These are phyloP conservation scores for Paratilapia polleni DNA, from an alignment of 2,113 vertebrate species.

Conservation along the genomic window DNA sequence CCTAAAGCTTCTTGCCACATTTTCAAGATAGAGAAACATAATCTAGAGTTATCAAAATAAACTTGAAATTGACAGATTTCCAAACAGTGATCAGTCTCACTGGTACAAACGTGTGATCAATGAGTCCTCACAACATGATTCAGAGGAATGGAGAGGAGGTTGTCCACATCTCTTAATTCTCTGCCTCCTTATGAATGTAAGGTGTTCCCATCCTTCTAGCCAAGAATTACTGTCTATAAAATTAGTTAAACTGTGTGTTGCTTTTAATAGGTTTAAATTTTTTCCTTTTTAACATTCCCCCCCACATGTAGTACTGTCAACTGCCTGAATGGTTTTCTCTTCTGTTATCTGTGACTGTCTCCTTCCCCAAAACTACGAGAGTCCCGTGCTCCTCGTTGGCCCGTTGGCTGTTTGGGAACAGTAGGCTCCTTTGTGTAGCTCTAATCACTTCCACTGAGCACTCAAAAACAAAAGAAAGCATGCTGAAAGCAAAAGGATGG, in stretches of 20 bases:
- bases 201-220: background rate
- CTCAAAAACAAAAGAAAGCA: conserved; percentile 41
- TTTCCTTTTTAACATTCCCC: background rate
- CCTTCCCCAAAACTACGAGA: conserved; percentile 19
- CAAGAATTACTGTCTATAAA: too few relatives aligned
- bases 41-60: background rate
- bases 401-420: conserved; percentile 50
- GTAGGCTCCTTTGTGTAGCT: conserved; percentile 58
- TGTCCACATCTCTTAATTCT: conserved; percentile 7
- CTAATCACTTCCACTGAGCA: conserved; percentile 35
- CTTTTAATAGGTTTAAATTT: background rate
- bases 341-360: conserved; percentile 15
- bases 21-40: background rate
- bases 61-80: background rate
- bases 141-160: conserved; percentile 21
- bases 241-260: background rate
- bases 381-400: conserved; percentile 20
- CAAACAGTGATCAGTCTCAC: background rate
- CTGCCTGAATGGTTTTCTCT: background rate
- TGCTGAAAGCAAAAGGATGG: background rate
- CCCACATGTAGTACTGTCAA: background rate
- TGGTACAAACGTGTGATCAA: background rate
- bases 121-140: background rate
- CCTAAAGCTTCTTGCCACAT: too few relatives aligned
- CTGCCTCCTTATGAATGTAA: background rate